phyloP scores from a whole-genome alignment of 2,888 invertebrate genomes.

The Chrysina gloriosa region DNA sequence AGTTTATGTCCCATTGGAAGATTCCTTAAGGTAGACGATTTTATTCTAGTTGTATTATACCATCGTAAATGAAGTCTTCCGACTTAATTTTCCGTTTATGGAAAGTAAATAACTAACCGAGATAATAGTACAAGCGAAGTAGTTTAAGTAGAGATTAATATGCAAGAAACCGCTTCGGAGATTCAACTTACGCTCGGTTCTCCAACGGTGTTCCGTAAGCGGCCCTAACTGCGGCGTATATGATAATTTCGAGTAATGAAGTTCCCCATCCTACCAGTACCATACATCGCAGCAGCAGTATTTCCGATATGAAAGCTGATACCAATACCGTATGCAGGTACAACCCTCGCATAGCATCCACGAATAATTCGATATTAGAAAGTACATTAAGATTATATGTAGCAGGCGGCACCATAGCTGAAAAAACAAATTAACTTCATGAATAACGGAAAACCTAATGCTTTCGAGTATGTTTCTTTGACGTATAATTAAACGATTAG shows the following conservation, averaged over 20 bases:
- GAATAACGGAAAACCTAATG: not conserved
- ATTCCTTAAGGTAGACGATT: too few relatives aligned
- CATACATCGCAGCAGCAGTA: conserved; percentile 84
- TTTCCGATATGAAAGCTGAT: conserved; percentile 90
- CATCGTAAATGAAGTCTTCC: too few relatives aligned
- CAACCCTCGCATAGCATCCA: conserved; percentile 98
- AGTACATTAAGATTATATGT: conserved; percentile 87
- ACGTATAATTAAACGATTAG: not conserved
- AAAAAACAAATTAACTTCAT: conserved; percentile 52
- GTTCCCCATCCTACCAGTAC: conserved; percentile 87
- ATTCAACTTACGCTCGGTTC: conserved; percentile 70
- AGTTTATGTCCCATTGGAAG: too few relatives aligned
- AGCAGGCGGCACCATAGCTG: conserved; percentile 85
- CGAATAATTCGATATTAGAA: conserved; percentile 90
- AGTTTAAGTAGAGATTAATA: not conserved
- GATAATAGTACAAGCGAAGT: not conserved
- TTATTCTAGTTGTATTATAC: too few relatives aligned
- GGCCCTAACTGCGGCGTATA: conserved; percentile 76
- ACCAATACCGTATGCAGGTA: conserved; percentile 95
- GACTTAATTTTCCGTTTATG: too few relatives aligned
- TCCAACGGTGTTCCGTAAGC: conserved; percentile 66
- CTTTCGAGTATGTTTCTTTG: not conserved
- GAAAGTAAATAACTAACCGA: too few relatives aligned
- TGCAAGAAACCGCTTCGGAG: not conserved
- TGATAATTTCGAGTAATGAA: conserved; percentile 74